Base-by-base conservation (phyloP, 2,888 invertebrate species). In the Anthophora plumipes region DNA sequence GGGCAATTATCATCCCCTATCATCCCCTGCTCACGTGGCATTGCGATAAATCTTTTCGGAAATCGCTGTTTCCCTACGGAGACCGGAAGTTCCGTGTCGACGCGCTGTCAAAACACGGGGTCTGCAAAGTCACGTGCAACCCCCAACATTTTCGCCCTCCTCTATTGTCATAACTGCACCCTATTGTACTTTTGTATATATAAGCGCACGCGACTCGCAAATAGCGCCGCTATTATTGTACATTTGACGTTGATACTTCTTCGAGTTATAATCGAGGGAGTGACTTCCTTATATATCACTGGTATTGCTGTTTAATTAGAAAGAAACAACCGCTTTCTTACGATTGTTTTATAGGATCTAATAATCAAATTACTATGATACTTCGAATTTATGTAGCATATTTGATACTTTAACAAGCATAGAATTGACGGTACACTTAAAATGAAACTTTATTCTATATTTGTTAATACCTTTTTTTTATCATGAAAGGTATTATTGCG, bases 31-130 rank as follows among this genome's bases (percentile, higher is more conserved):
- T 80, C 91, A 89, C 91, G 91, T 91, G 90, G 69, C 89, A 43
- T 41, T 20, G 69, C 85, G 88, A 91, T 91, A 91, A 91, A 91
- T 91, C 91, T 90, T 78, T 72, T 80, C 87, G 88, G 88, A 88
- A 89, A 88, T 87, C 83, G 88, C 82, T 81, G 86, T 76, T 84
- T 87, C 81, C 83, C 81, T 63, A 76, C 79, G 80, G 79, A 76
- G 77, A 77, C 86, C 89, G 91, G 91, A 91, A 91, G 86, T 87
- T 88, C 84, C 90, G 88, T 83, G 90, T 90, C 90, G 90, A 85
- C 89, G 88, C 87, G 83, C 90, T 92, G 93, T 92, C 92, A 92
- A 92, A 92, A 92, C 92, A 93, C 88, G 84, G 31, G 91, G 90
- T 86, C 86, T 80, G 79, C 77, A 66, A 60, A 80, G 92, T 83